Conservation (phyloP, 1,140 invertebrate species). For the Listronotus bonariensis region DNA sequence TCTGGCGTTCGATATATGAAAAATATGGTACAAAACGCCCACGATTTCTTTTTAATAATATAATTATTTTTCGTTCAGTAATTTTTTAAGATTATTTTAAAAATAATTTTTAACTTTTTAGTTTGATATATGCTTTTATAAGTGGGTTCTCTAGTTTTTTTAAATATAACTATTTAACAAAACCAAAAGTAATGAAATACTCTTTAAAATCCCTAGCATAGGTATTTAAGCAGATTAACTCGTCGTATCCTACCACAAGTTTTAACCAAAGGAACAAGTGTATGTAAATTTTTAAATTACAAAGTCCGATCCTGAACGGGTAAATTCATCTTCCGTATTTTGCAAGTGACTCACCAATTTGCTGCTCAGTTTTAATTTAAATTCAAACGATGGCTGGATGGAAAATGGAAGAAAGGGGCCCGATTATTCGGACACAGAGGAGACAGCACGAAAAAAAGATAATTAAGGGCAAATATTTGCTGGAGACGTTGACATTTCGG, state of each 20-base stretch:
- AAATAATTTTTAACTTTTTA: too few species aligned
- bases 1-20: too few species aligned
- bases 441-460: slow-evolving; percentile 27
- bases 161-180: too few species aligned
- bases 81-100: too few species aligned
- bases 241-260: background rate
- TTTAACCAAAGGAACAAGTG: background rate
- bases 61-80: too few species aligned
- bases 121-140: too few species aligned
- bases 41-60: too few species aligned
- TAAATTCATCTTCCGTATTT: slow-evolving; percentile 50
- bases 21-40: too few species aligned
- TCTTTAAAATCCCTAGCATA: too few species aligned
- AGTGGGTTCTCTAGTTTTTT: too few species aligned
- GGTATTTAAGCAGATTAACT: background rate
- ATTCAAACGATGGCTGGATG: slow-evolving; percentile 33
- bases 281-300: background rate
- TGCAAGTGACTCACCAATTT: slow-evolving; percentile 56
- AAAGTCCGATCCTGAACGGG: slow-evolving; percentile 17
- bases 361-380: slow-evolving; percentile 51
- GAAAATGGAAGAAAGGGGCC: slow-evolving; percentile 8
- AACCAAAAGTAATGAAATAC: too few species aligned
- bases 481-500: slow-evolving; percentile 30
- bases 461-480: slow-evolving; percentile 46
- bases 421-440: background rate